Evolutionary conservation across 2,888 invertebrate genomes (phyloP).

Genomic region (Trichogramma dendrolimi): DNA sequence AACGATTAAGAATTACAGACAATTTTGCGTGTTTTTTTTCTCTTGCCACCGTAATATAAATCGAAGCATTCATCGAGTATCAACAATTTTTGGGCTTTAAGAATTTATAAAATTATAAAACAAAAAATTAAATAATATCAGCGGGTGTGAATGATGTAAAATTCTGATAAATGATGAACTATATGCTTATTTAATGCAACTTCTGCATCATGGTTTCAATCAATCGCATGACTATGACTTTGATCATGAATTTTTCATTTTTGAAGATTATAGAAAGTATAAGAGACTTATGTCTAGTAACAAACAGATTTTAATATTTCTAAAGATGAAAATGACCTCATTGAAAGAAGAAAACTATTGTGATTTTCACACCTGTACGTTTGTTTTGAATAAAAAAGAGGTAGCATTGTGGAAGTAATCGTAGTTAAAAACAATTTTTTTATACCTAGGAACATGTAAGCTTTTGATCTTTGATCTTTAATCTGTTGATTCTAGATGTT

Average conservation of each 20-base stretch:
- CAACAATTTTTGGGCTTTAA: constrained; percentile 36
- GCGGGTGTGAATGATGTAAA: constrained; percentile 39
- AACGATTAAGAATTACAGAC: constrained; percentile 42
- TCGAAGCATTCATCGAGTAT: constrained; percentile 25
- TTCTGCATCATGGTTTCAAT: constrained; percentile 38
- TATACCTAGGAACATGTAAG: neutral
- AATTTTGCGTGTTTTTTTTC: constrained; percentile 45
- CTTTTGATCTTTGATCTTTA: neutral
- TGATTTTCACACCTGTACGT: too few species aligned
- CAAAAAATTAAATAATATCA: constrained; percentile 9
- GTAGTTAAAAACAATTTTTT: constrained; percentile 7
- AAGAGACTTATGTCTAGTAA: constrained; percentile 22
- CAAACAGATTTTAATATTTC: constrained; percentile 24
- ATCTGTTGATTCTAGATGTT: constrained; percentile 45
- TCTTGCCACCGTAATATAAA: constrained; percentile 39
- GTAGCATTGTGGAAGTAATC: constrained; percentile 11
- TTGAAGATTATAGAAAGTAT: constrained; percentile 4
- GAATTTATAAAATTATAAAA: constrained; percentile 27
- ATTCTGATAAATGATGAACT: constrained; percentile 36
- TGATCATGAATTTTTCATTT: neutral
- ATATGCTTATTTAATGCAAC: constrained; percentile 39
- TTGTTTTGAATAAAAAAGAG: constrained; percentile 12
- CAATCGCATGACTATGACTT: constrained; percentile 15
- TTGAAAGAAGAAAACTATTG: neutral
- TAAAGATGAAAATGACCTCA: constrained; percentile 4